Evolutionary conservation across 2,797 vertebrate species (phyloP), one percentile per base, ranked within the genome.

Genomic region (Tarsius wallacei): DNA sequence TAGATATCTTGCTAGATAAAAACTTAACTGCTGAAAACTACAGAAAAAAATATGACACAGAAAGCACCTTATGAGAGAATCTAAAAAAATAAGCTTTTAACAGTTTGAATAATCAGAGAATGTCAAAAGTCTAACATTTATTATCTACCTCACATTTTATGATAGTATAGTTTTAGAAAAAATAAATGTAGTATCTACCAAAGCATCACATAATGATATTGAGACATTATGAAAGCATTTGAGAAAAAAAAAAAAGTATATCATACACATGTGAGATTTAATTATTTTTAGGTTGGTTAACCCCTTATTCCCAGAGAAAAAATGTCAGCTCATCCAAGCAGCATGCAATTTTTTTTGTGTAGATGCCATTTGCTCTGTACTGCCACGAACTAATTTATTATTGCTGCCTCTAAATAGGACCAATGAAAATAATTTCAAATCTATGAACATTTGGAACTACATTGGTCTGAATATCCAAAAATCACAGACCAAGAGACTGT

Each of bases 21-120:
- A 95, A 83, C 26, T 63, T 94, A 33, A 77, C 81, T 73, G 63
- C 8, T 87, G 4, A 90, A 97, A 93, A 89, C 55, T 33, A 66
- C 61, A 94, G 24, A n/a, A 68, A 19, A 68, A 68, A 68, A 33
- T 21, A 68, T 0, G 22, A 49, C 63, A 68, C 71, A 55, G 55
- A 96, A 93, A 84, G 22, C 11, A 81, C 36, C 77, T 87, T 4
- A 21, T n/a, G 55, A 59, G 85, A 24, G 49, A 87, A 70, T 6
- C 24, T 64, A 42, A 47, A 55, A 86, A 92, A 82, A 74, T 70
- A 17, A 53, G 63, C 61, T 90, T 88, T 17, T n/a, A 66, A 77
- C 28, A 80, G 21, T 21, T 66, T 91, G 53, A 93, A 70, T 86
- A 95, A 94, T 93, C 47, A 91, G 85, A 93, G 70, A 84, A 42